Evolutionary conservation across 92 coral and sea anemone genomes (phyloP).

Genomic region (Ricordea florida): DNA sequence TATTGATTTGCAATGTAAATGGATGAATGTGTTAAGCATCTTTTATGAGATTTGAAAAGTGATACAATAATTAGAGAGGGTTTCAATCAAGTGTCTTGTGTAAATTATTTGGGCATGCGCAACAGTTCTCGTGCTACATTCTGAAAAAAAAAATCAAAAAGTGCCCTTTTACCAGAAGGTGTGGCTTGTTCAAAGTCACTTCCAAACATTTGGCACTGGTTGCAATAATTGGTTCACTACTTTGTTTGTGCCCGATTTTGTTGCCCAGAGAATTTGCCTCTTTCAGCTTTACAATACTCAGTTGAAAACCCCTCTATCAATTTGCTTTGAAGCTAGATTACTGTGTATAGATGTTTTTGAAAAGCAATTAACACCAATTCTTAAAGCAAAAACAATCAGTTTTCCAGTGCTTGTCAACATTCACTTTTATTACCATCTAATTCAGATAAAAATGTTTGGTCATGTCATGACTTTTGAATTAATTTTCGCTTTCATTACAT

Average conservation of each 20-base stretch:
- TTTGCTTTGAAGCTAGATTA: not conserved
- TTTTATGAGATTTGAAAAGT: not conserved
- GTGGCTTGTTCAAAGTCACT: not conserved
- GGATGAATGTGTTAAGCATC: not conserved
- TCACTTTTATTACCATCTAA: not conserved
- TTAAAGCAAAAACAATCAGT: not conserved
- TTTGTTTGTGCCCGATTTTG: no score
- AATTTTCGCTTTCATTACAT: not conserved
- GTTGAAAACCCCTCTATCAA: not conserved
- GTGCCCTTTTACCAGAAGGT: not conserved
- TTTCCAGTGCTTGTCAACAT: not conserved
- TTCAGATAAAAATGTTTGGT: not conserved
- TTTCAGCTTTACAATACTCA: no score
- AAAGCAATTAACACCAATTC: not conserved
- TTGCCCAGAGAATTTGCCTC: no score
- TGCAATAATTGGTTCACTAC: no score
- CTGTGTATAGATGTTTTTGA: not conserved
- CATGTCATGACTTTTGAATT: not conserved
- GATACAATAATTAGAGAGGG: not conserved
- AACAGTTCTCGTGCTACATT: not conserved
- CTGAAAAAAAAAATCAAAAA: not conserved
- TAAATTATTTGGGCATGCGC: not conserved
- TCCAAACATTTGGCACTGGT: no score
- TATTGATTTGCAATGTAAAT: not conserved
- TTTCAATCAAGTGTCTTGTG: not conserved